Evolutionary conservation across 92 coral and sea anemone species (phyloP).

Genomic region (Blastomussa wellsi): DNA sequence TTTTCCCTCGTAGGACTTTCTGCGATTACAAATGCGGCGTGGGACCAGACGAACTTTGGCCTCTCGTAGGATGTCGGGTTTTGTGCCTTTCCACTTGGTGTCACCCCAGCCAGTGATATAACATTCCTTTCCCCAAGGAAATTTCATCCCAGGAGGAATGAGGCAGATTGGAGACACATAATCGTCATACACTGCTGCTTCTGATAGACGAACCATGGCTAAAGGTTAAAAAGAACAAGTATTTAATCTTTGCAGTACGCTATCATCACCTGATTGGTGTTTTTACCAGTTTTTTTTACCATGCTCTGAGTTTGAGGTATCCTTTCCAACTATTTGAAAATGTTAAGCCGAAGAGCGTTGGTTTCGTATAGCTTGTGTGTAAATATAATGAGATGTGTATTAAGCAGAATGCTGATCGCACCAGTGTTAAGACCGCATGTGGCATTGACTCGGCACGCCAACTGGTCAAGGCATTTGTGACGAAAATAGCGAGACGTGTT

Average conservation of each 20-base stretch:
- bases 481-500: too few relatives aligned
- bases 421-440: too few relatives aligned
- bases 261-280: background rate
- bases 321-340: too few relatives aligned
- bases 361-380: too few relatives aligned
- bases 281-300: too few relatives aligned
- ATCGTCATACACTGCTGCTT: conserved; percentile 50
- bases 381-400: too few relatives aligned
- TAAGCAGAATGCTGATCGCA: too few relatives aligned
- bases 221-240: background rate
- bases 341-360: too few relatives aligned
- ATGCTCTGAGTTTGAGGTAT: too few relatives aligned
- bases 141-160: conserved; percentile 56
- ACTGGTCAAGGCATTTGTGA: too few relatives aligned
- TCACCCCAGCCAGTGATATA: conserved; percentile 89
- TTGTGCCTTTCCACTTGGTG: conserved; percentile 58
- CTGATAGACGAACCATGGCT: conserved; percentile 74
- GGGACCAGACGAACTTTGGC: conserved; percentile 88
- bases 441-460: too few relatives aligned
- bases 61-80: conserved; percentile 79
- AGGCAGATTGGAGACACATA: conserved; percentile 76
- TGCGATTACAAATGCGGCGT: conserved; percentile 66
- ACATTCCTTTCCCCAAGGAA: conserved; percentile 75
- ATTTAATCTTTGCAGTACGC: too few relatives aligned
- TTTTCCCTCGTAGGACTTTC: conserved; percentile 79